Percentiles rank a stretch among this genome's conserved stretches.
phyloP scores from a whole-genome alignment of 1,140 invertebrate species.

The Chironomus tepperi region DNA sequence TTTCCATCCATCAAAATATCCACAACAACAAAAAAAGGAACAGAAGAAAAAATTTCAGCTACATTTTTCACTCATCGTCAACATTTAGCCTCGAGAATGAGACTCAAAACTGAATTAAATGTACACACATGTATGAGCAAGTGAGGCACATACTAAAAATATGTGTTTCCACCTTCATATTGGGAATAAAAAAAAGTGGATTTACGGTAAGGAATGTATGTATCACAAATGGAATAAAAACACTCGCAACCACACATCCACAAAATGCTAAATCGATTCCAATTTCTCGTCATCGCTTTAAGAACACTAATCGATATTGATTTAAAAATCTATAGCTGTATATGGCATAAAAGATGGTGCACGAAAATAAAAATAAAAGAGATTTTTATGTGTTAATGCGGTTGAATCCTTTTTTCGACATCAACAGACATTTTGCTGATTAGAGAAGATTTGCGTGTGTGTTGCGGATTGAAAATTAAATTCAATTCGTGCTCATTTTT shows the following conservation, averaged over 20 bases:
- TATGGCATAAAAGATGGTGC: not conserved
- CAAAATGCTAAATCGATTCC: not conserved
- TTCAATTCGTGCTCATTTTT: too few relatives aligned
- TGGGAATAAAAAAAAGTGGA: too few relatives aligned
- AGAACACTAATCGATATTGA: constrained; percentile 21
- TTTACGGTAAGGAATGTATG: too few relatives aligned
- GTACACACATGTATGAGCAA: not conserved
- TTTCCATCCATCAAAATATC: too few relatives aligned
- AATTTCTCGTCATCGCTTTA: not conserved
- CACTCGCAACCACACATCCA: not conserved
- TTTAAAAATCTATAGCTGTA: not conserved
- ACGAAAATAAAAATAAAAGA: too few relatives aligned
- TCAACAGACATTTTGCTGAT: too few relatives aligned
- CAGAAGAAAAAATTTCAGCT: not conserved
- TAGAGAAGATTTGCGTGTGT: too few relatives aligned
- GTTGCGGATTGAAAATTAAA: too few relatives aligned
- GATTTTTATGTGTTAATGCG: too few relatives aligned
- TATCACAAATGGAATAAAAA: not conserved
- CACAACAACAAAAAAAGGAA: too few relatives aligned
- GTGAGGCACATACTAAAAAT: not conserved
- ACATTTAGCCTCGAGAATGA: not conserved
- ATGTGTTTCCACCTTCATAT: too few relatives aligned
- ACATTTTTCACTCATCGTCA: constrained; percentile 12
- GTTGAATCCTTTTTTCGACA: too few relatives aligned
- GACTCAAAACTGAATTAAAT: not conserved